Conservation (phyloP, 2,113 vertebrate genomes). For the Elachura formosa region DNA sequence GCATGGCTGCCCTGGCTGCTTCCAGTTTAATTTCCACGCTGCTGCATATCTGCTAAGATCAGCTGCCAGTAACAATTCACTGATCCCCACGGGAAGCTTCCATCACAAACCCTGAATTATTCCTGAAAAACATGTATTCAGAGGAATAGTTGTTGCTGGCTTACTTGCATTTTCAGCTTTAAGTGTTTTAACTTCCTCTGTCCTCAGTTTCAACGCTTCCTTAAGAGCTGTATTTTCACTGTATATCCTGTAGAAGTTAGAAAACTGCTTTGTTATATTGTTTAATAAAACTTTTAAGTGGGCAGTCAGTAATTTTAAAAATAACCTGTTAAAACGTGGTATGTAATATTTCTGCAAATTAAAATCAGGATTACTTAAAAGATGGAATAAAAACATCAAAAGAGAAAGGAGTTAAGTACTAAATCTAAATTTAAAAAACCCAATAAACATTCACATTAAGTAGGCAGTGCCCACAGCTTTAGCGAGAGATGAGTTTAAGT, state of each 20-base stretch:
- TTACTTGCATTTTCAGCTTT: slow-evolving; percentile 84
- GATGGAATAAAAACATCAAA: not conserved
- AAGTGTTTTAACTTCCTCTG: slow-evolving; percentile 76
- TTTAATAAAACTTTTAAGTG: not conserved
- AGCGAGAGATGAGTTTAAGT: not conserved
- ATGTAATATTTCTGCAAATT: not conserved
- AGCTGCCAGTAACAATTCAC: not conserved
- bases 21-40: not conserved
- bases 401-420: not conserved
- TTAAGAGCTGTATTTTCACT: slow-evolving; percentile 82
- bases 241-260: slow-evolving; percentile 69
- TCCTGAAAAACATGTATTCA: not conserved
- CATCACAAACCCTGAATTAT: not conserved
- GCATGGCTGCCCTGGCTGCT: not conserved
- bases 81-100: not conserved
- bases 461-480: not conserved
- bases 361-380: not conserved
- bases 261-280: not conserved
- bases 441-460: accelerated
- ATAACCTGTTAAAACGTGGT: not conserved
- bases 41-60: not conserved
- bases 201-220: slow-evolving; percentile 76
- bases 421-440: not conserved
- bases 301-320: not conserved
- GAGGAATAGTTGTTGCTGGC: not conserved